Evolutionary conservation across 1,140 invertebrate genomes (phyloP).

Genomic region (Riptortus pedestris): DNA sequence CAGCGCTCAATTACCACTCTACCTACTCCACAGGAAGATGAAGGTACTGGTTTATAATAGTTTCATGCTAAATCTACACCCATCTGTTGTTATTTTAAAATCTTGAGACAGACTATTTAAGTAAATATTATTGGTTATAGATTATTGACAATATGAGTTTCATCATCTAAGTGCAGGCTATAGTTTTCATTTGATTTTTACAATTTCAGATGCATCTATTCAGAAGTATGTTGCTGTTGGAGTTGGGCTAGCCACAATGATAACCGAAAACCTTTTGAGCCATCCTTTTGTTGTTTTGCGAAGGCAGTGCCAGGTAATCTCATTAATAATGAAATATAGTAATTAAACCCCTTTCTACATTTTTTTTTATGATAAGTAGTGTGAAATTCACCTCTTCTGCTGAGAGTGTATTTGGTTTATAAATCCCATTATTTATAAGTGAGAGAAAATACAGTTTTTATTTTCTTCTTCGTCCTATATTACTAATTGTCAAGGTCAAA

Average conservation of each 20-base stretch:
- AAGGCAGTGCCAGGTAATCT: constrained; percentile 80
- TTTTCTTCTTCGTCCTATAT: too few species aligned
- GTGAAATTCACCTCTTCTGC: background rate
- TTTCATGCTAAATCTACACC: background rate
- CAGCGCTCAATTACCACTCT: background rate
- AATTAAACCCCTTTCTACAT: background rate
- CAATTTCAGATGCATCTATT: constrained; percentile 32
- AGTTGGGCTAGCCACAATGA: constrained; percentile 63
- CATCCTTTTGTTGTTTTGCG: constrained; percentile 87
- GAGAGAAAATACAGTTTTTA: too few species aligned
- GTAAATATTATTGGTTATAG: too few species aligned
- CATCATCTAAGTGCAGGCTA: too few species aligned
- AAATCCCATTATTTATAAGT: too few species aligned
- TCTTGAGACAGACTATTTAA: too few species aligned
- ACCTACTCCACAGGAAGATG: background rate
- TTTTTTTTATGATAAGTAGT: background rate
- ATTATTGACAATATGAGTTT: too few species aligned
- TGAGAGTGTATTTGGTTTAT: background rate
- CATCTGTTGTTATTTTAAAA: too few species aligned
- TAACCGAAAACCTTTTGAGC: constrained; percentile 79
- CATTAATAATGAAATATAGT: background rate
- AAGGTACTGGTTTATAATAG: too few species aligned
- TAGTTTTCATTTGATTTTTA: background rate
- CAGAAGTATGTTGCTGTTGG: constrained; percentile 55
- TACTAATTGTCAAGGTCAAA: too few species aligned